Conservation (phyloP, 2,113 vertebrate genomes). For the Podarcis cretensis region DNA sequence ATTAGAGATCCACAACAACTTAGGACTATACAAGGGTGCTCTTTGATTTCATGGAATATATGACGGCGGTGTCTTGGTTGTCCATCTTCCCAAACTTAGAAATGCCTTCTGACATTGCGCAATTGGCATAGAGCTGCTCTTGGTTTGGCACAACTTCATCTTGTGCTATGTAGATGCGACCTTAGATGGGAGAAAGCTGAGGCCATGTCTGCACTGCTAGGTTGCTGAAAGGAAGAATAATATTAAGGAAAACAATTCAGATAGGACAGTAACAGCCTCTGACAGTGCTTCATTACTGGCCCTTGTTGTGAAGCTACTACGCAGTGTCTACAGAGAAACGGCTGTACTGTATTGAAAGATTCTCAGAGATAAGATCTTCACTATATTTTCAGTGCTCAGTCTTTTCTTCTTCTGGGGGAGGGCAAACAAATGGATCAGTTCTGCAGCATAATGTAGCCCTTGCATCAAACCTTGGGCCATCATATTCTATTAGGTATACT, state of each 20-base stretch:
- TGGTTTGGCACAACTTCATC: neutral
- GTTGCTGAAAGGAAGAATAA: neutral
- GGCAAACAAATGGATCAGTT: neutral
- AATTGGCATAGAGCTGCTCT: neutral
- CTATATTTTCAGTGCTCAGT: neutral
- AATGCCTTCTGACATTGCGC: neutral
- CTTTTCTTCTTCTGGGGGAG: neutral
- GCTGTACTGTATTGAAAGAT: neutral
- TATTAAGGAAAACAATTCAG: neutral
- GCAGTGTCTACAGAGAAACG: neutral
- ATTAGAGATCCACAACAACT: neutral
- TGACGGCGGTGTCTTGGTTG: neutral
- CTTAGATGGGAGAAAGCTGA: neutral
- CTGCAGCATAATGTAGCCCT: neutral
- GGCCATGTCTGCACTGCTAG: neutral
- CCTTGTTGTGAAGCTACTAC: neutral
- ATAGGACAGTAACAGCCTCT: no score
- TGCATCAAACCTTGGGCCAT: neutral
- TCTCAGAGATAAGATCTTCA: neutral
- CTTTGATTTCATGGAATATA: neutral
- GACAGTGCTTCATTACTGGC: neutral
- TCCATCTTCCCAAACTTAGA: neutral
- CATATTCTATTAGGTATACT: neutral
- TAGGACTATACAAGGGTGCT: neutral
- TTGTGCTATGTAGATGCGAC: neutral